Base-by-base conservation (phyloP, 2,113 vertebrate species). In the Microtus oregoni region DNA sequence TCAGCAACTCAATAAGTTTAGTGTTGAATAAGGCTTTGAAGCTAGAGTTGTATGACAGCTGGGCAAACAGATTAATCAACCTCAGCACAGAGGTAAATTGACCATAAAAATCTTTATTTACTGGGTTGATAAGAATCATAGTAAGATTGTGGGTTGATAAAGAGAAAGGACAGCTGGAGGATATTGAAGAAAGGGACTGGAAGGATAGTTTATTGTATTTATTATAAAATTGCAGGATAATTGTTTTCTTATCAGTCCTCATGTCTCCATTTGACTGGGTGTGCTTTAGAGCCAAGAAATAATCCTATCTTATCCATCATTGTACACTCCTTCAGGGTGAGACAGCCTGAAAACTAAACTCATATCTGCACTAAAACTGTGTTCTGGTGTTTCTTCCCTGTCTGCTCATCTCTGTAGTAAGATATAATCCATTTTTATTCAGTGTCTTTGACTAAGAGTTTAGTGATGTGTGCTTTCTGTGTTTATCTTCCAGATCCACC, bases 21-120 rank as follows among this genome's bases (percentile, higher is more conserved):
- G 2, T 63, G 13, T 68, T 96, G 76, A 77, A 22, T 73, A 76
- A 70, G 30, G 22, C 55, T 92, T 67, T 95, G 76, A 96, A 86
- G n/a, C 41, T 83, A n/a, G 38, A 89, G 15, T 82, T 95, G 22
- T 30, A 15, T 86, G 55, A 73, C 14, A 75, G 17, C 11, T 88
- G 78, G 86, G 30, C 47, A 89, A 72, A 94, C 20, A 55, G 28
- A 83, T 83, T 92, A 95, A 96, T 90, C 61, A 95, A 32, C 50
- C 89, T 70, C 35, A 89, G 28, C 58, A 65, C 77, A n/a, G 19
- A 79, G 7, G 35, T 92, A 91, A 92, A 81, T 3, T 92, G 90
- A 78, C 77, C 50, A 68, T 77, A 47, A 76, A 92, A 87, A 61
- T 76, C 58, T 61, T 92, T 82, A 87, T 76, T 93, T 94, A 44